Evolutionary conservation across 2,797 vertebrate species (phyloP), one percentile per base, ranked within the genome.

Genomic region (Gorsachius magnificus): DNA sequence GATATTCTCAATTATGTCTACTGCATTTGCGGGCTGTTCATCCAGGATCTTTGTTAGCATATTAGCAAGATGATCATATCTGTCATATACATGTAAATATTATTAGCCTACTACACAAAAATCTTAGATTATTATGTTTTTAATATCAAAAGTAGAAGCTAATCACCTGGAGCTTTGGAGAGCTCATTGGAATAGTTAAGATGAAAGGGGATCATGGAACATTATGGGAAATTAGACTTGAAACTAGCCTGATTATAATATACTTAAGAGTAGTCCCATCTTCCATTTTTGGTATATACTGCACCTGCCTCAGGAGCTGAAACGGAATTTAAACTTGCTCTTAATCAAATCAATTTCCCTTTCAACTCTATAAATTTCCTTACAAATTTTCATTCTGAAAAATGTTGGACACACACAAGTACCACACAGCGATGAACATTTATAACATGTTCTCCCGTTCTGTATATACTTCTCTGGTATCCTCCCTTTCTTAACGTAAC

Each of bases 51-150:
- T 99, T 58, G 97, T 97, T 89, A 99, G 96, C 83, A 99, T 11
- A 41, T 95, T 96, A 54, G 98, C 98, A 60, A 99, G 98, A 96
- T 99, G 99, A 91, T 99, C 99, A 31, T 99, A 99, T 64, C 99
- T 99, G 98, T 56, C 29, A 79, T 18, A 80, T 20, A 95, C 95
- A 61, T 63, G 9, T 29, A 94, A 75, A 84, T 43, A 61, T 91
- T 82, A 84, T 48, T 58, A 22, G 10, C 13, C 74, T 79, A 56
- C 51, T 69, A 15, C 18, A 80, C 10, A 51, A 22, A 72, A 83
- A 13, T 66, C 25, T 65, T 61, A 82, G n/a, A 65, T 43, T 61
- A 79, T 58, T 71, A 72, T n/a, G 11, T 10, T 89, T 86, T 79
- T 78, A 58, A 28, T 38, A 45, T 57, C 22, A 54, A 53, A 90